These are phyloP conservation scores for Diloba caeruleocephala DNA, from an alignment of 2,888 invertebrate species.

Conservation along the genomic window DNA sequence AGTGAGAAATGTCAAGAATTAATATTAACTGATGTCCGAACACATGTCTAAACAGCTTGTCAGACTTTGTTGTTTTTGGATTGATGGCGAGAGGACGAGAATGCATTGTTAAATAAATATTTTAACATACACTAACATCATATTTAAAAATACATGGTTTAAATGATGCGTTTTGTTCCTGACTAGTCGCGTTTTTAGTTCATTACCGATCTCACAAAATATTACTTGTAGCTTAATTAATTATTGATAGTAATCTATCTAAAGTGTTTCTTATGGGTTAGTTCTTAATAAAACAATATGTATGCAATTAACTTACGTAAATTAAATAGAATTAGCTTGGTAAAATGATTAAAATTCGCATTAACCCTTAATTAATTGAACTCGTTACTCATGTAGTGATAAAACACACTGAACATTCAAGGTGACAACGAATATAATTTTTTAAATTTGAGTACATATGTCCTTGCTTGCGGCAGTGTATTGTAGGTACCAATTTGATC, in stretches of 20 bases:
- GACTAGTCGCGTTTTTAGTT: too few species aligned
- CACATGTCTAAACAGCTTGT: slow-evolving; percentile 51
- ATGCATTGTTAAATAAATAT: not conserved
- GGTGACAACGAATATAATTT: slow-evolving; percentile 35
- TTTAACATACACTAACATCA: too few species aligned
- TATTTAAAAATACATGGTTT: too few species aligned
- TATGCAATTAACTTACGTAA: not conserved
- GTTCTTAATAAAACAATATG: too few species aligned
- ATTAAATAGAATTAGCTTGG: slow-evolving; percentile 8
- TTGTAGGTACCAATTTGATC: slow-evolving; percentile 31
- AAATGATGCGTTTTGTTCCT: too few species aligned
- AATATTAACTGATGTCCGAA: slow-evolving; percentile 47
- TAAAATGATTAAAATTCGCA: slow-evolving; percentile 13
- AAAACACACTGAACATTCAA: slow-evolving; percentile 45
- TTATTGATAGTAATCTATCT: not conserved
- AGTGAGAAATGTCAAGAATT: slow-evolving; percentile 58
- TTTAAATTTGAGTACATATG: slow-evolving; percentile 42
- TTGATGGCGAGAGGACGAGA: slow-evolving; percentile 1
- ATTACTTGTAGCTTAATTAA: not conserved
- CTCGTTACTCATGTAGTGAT: slow-evolving; percentile 17
- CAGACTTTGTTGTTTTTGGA: slow-evolving; percentile 22
- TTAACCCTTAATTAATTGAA: slow-evolving; percentile 24
- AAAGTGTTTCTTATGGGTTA: not conserved
- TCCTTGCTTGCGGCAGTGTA: slow-evolving; percentile 57
- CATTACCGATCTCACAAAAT: too few species aligned